These are phyloP conservation scores for Sciaenops ocellatus DNA, from an alignment of 2,797 vertebrate genomes.

Conservation along the genomic window DNA sequence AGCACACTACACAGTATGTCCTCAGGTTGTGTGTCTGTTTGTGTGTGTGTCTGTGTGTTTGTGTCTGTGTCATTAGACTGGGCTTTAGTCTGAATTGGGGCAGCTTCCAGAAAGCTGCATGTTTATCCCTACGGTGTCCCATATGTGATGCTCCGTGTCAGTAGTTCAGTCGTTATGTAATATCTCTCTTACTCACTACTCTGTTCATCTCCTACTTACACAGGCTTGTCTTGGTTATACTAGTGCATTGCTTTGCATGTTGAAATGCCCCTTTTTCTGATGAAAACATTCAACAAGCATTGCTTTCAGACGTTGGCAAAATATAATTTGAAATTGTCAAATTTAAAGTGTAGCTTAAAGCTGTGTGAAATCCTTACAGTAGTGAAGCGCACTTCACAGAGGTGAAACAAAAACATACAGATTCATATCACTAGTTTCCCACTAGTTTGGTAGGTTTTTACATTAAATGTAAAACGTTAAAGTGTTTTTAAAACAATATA, in stretches of 20 bases:
- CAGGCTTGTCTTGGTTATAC: not conserved
- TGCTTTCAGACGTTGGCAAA: too few species aligned
- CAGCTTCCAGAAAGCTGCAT: constrained; percentile 3
- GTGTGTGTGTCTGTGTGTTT: constrained; percentile 16
- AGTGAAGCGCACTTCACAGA: not conserved
- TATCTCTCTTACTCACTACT: not conserved
- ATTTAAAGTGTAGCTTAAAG: not conserved
- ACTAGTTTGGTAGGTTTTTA: not conserved
- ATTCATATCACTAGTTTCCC: not conserved
- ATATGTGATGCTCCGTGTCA: constrained; percentile 37
- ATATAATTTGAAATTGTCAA: not conserved
- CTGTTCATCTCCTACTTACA: not conserved
- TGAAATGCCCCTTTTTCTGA: too few species aligned
- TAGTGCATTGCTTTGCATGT: not conserved
- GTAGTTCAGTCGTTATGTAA: constrained; percentile 39
- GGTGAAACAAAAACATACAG: not conserved
- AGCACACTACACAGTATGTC: not conserved
- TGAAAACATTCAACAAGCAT: too few species aligned
- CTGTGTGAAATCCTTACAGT: too few species aligned
- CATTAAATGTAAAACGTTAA: not conserved
- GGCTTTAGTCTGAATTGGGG: constrained; percentile 18
- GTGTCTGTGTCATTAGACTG: constrained; percentile 18
- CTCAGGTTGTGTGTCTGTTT: constrained; percentile 17
- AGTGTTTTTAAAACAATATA: not conserved
- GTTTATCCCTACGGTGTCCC: constrained; percentile 33